Evolutionary conservation across 2,113 vertebrate genomes (phyloP).

Genomic region (Nipponia nippon): DNA sequence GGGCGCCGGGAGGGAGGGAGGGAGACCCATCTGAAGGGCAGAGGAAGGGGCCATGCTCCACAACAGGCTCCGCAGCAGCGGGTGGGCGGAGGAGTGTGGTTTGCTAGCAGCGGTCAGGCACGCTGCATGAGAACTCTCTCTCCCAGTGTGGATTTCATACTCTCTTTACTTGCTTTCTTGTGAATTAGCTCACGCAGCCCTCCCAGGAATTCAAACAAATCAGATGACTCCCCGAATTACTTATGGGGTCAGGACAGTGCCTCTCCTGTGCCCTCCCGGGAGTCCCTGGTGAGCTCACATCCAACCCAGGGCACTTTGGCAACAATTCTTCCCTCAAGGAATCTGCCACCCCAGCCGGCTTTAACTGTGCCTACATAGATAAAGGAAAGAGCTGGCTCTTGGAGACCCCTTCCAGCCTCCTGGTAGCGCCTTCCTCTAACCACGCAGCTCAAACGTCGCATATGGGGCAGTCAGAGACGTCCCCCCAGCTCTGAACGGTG

Average conservation of each 20-base stretch:
- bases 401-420: neutral
- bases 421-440: accelerated
- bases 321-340: too few species aligned
- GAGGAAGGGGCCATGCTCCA: neutral
- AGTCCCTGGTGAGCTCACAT: neutral
- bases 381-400: neutral
- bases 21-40: neutral
- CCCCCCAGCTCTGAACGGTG: neutral
- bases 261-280: accelerated
- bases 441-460: accelerated
- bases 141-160: accelerated
- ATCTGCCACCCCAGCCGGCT: neutral
- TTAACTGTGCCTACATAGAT: neutral
- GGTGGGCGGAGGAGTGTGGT: accelerated
- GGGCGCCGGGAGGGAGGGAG: neutral
- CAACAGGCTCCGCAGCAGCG: accelerated
- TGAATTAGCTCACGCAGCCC: neutral
- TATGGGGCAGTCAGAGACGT: accelerated
- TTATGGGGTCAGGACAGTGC: accelerated
- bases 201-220: neutral
- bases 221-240: accelerated
- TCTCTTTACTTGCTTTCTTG: neutral
- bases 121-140: accelerated
- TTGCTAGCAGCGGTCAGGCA: neutral
- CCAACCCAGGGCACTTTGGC: neutral